A percentile compares a stretch with the other conserved stretches of the same genome.
Evolutionary conservation across 1,140 invertebrate species (phyloP).

Genomic region (Bombus vancouverensis): DNA sequence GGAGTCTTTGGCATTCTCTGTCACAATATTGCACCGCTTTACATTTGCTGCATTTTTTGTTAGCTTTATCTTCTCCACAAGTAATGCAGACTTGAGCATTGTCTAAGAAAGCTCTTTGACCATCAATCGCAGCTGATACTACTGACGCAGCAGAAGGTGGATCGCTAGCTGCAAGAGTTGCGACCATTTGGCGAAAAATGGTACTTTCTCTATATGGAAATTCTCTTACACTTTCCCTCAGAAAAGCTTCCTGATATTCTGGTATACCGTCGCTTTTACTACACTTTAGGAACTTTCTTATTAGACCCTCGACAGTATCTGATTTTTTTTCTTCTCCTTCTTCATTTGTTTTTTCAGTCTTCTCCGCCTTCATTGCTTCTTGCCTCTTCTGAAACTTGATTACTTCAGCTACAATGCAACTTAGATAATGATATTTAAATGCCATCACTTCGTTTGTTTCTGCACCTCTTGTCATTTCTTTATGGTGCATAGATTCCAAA

Average conservation of each 20-base stretch:
- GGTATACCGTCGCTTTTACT: constrained; percentile 89
- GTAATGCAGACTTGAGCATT: constrained; percentile 90
- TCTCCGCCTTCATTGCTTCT: constrained; percentile 79
- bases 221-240: constrained; percentile 92
- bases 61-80: constrained; percentile 94
- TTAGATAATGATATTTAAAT: constrained; percentile 95
- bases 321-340: constrained; percentile 85
- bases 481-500: constrained; percentile 92
- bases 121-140: constrained; percentile 94
- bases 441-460: constrained; percentile 96
- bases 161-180: constrained; percentile 88
- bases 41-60: constrained; percentile 97
- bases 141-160: constrained; percentile 88
- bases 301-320: constrained; percentile 88
- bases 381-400: constrained; percentile 86
- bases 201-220: constrained; percentile 94
- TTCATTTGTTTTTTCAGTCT: constrained; percentile 76
- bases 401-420: constrained; percentile 89
- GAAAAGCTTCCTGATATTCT: constrained; percentile 91
- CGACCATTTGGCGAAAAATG: constrained; percentile 92
- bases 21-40: constrained; percentile 97
- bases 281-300: constrained; percentile 90
- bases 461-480: constrained; percentile 91
- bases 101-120: constrained; percentile 89
- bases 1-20: constrained; percentile 95